Base-by-base conservation (phyloP, 1,140 invertebrate species). In the Drosophila pseudoananassae region DNA sequence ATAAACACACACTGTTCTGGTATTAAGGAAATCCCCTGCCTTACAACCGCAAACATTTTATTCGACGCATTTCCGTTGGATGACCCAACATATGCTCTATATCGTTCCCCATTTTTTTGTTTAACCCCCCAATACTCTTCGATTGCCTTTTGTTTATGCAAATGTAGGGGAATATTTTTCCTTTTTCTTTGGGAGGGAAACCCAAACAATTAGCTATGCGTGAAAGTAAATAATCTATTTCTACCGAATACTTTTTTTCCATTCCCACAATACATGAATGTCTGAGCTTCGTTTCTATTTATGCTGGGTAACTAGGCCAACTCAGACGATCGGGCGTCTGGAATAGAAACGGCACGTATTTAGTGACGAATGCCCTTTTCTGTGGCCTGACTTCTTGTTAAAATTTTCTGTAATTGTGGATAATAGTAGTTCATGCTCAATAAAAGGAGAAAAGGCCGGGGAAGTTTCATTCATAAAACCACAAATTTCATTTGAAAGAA, bases 201-300 rank as follows among this genome's bases (percentile, higher is more conserved):
- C 59, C 68, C 63, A 84, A 84, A 71, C 81, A 87, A 78, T 75
- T 82, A 77, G 52, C 53, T 72, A 66, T 72, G 66, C 77, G 60
- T 76, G 57, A 76, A 76, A 53, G 78, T 54, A 87, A 78, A 85
- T 82, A 82, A 68, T 82, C 74, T 71, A 76, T 81, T 87, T 87
- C 71, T 78, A 75, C 50, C 55, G 49, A 65, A 76, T 58, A 79
- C 82, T 68, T 55, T 55, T 49, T 43, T 58, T 31, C 70, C 33
- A 29, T 25, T 25, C 60, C 25, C 38, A 20, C 31, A n/a, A 40
- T 54, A 27, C 6, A 27, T 27, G 23, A 31, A 14, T 15, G 20
- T 33, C 50, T 60, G 20, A 56, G 43, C 64, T 46, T 64, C 51
- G 56, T 50, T 71, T 76, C 49, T 68, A 71, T 64, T 69, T 74